A percentile compares a stretch with the other conserved stretches of the same genome.
phyloP scores from a whole-genome alignment of 2,888 invertebrate species.

The Lasioglossum vierecki region DNA sequence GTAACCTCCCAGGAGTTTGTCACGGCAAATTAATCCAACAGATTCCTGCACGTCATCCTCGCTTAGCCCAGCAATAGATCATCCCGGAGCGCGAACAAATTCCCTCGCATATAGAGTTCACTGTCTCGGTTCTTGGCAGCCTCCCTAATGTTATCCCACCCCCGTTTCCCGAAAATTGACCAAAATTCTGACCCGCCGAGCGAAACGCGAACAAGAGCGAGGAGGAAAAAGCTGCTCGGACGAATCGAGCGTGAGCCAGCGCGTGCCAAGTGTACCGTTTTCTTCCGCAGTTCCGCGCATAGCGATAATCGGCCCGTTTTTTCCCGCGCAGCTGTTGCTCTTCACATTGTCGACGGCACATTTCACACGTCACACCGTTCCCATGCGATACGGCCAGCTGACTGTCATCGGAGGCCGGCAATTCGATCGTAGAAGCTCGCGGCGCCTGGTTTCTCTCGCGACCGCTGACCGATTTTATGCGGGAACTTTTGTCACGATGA shows the following conservation, averaged over 20 bases:
- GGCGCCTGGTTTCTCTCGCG: not conserved
- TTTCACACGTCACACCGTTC: not conserved
- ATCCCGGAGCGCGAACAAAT: not conserved
- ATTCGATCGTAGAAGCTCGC: not conserved
- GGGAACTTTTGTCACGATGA: conserved; percentile 14
- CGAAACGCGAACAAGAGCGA: not conserved
- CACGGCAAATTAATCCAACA: not conserved
- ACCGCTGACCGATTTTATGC: conserved; percentile 3
- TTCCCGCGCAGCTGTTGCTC: conserved; percentile 36
- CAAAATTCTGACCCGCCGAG: not conserved
- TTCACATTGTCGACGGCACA: conserved; percentile 22
- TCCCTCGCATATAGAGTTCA: not conserved
- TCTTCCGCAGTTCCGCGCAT: conserved; percentile 3
- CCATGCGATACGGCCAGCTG: conserved; percentile 8
- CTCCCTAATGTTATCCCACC: not conserved
- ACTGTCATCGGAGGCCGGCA: not conserved
- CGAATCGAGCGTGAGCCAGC: not conserved
- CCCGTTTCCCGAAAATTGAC: not conserved
- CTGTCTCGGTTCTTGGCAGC: not conserved
- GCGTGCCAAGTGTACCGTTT: conserved; percentile 2
- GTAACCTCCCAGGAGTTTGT: not conserved
- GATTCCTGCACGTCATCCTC: not conserved
- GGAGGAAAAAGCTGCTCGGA: not conserved
- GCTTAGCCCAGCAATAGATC: not conserved
- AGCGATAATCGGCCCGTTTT: not conserved